Conservation (phyloP, 2,113 vertebrate genomes). For the Penelope pileata region DNA sequence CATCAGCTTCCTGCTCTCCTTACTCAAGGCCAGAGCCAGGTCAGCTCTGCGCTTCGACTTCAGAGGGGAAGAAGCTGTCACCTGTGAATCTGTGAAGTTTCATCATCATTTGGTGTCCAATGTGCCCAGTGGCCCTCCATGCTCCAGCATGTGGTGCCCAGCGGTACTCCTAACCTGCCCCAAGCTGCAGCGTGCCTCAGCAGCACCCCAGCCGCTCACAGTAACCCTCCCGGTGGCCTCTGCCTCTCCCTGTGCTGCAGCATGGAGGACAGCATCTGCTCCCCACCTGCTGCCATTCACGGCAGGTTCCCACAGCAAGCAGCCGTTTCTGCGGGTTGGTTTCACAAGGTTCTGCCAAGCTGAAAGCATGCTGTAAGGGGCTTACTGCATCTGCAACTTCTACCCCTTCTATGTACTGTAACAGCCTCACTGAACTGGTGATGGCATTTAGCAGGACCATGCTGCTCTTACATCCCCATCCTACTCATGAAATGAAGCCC, state of each 20-base stretch:
- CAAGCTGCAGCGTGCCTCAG: fast-evolving
- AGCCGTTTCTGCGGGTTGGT: neutral
- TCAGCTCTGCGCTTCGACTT: neutral
- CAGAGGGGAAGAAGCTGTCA: fast-evolving
- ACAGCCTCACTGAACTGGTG: fast-evolving
- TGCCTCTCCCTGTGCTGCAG: neutral
- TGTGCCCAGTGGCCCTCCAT: fast-evolving
- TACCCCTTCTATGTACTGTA: fast-evolving
- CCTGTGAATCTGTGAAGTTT: fast-evolving
- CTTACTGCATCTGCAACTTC: neutral
- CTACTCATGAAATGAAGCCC: neutral
- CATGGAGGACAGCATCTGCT: neutral
- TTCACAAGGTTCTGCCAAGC: neutral
- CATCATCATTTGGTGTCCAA: fast-evolving
- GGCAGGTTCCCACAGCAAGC: fast-evolving
- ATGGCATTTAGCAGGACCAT: neutral
- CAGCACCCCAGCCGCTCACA: neutral
- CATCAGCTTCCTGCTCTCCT: neutral
- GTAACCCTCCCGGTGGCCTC: fast-evolving
- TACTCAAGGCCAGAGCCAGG: neutral
- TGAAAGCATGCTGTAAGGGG: neutral
- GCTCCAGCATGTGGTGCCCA: neutral
- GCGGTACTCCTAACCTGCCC: fast-evolving
- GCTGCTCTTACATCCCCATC: fast-evolving
- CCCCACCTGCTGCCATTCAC: neutral